Evolutionary conservation across 2,888 invertebrate species (phyloP).

Genomic region (Therioaphis trifolii): DNA sequence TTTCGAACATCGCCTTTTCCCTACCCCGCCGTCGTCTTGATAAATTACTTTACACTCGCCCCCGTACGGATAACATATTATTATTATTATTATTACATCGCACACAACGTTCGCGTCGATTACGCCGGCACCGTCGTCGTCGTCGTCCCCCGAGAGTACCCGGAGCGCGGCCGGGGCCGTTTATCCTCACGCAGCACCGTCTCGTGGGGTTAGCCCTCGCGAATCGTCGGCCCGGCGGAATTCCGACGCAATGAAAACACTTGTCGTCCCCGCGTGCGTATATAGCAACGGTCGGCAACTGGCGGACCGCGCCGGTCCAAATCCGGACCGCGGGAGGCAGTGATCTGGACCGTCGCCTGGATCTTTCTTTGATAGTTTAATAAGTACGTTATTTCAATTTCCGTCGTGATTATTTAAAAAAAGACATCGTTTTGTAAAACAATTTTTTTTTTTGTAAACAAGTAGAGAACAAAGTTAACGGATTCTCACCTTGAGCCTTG

Average conservation of each 20-base stretch:
- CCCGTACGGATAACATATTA: background rate
- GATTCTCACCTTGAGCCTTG: no score
- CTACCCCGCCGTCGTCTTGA: conserved; percentile 21
- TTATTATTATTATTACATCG: no score
- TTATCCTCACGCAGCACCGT: background rate
- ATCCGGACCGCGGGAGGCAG: no score
- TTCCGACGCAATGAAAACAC: background rate
- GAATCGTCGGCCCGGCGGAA: background rate
- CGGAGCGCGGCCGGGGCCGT: background rate
- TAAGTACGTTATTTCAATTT: no score
- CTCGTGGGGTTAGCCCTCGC: background rate
- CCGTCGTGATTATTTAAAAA: no score
- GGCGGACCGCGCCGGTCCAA: background rate
- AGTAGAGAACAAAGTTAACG: no score
- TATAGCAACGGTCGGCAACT: no score
- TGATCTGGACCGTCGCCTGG: no score
- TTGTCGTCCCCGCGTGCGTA: background rate
- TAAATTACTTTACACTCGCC: background rate
- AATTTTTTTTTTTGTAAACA: no score
- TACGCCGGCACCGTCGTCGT: background rate
- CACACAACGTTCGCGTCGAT: background rate
- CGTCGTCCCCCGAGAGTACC: background rate
- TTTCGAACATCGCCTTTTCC: conserved; percentile 19
- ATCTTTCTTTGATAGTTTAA: no score
- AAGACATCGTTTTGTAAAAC: no score